phyloP scores from a whole-genome alignment of 1,140 invertebrate species.

The Pseudomyrmex flavicornis region DNA sequence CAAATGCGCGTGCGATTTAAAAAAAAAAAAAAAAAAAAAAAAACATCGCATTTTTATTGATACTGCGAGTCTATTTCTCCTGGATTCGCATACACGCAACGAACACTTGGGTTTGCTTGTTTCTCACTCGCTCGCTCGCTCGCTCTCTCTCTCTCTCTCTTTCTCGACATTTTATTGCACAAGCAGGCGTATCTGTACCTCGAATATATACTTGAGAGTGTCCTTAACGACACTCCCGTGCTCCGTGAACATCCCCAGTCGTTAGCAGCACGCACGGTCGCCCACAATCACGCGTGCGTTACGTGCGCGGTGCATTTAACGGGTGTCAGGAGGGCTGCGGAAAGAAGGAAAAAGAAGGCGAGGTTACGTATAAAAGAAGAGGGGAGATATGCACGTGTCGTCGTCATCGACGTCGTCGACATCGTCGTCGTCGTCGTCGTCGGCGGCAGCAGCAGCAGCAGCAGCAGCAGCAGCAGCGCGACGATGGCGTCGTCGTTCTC shows the following conservation, averaged over 20 bases:
- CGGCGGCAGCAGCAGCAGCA: neutral
- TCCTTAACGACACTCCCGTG: conserved; percentile 18
- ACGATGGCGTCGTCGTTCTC: neutral
- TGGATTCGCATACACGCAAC: too few species aligned
- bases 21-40: too few species aligned
- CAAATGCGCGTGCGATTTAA: neutral
- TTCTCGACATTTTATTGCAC: conserved; percentile 13
- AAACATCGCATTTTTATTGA: too few species aligned
- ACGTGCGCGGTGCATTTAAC: conserved; percentile 53
- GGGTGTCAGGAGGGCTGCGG: conserved; percentile 40
- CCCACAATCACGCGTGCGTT: conserved; percentile 30
- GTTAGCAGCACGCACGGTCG: neutral
- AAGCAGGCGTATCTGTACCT: neutral
- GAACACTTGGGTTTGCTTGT: too few species aligned
- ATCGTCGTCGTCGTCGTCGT: conserved; percentile 48
- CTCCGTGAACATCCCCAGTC: conserved; percentile 12
- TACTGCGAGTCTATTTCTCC: too few species aligned
- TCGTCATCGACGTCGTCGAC: neutral
- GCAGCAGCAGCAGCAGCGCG: neutral
- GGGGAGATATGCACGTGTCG: neutral
- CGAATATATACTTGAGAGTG: neutral
- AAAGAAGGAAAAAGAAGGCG: neutral
- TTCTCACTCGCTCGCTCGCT: too few species aligned
- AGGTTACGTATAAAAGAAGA: neutral
- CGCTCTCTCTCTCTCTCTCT: neutral